Conservation (phyloP, 2,113 vertebrate genomes). For the Mesoclemmys tuberculata region DNA sequence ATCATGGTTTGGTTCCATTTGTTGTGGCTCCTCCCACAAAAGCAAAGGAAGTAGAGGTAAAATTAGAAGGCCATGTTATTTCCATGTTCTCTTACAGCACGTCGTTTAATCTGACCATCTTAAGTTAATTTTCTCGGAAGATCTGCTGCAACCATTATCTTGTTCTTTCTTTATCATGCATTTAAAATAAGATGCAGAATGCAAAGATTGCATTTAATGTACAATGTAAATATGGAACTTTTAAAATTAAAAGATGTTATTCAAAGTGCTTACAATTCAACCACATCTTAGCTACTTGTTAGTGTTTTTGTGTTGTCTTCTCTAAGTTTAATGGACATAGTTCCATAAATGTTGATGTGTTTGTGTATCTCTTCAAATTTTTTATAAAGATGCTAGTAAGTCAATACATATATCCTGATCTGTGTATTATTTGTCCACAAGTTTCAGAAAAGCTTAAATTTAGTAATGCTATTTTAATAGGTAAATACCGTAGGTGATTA, state of each 20-base stretch:
- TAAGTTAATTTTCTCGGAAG: constrained; percentile 69
- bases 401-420: constrained; percentile 81
- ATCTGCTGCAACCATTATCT: constrained; percentile 96
- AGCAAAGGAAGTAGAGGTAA: constrained; percentile 55
- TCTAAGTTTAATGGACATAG: constrained; percentile 73
- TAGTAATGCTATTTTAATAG: constrained; percentile 50
- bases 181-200: constrained; percentile 66
- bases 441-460: constrained; percentile 60
- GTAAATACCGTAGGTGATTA: constrained; percentile 57
- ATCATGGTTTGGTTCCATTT: neutral
- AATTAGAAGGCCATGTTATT: neutral
- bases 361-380: constrained; percentile 85
- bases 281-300: constrained; percentile 76
- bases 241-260: constrained; percentile 71
- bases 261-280: constrained; percentile 72
- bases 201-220: constrained; percentile 51
- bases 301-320: constrained; percentile 80
- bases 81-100: constrained; percentile 35
- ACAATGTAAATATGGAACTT: constrained; percentile 80
- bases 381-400: constrained; percentile 92
- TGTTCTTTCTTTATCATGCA: constrained; percentile 81
- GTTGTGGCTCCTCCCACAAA: constrained; percentile 15
- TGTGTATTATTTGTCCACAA: constrained; percentile 86
- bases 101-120: constrained; percentile 27
- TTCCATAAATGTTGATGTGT: constrained; percentile 81